Percentiles rank a stretch among this genome's conserved stretches.
Evolutionary conservation across 2,797 vertebrate species (phyloP).

Genomic region (Thunnus albacares): DNA sequence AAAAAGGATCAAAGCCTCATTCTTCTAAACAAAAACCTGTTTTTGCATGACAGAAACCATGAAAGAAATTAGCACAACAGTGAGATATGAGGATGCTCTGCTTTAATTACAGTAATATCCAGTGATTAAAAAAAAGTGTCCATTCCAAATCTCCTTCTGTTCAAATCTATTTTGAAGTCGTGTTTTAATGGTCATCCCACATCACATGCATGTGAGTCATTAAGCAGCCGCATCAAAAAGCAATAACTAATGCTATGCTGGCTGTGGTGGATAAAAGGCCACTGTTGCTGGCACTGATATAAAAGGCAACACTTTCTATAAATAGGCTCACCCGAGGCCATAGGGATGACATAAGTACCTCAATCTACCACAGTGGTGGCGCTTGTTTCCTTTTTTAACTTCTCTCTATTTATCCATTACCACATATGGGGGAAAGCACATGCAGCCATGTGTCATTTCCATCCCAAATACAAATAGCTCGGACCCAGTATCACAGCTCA

Average conservation of each 20-base stretch:
- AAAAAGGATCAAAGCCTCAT: slow-evolving; percentile 10
- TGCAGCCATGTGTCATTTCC: slow-evolving; percentile 47
- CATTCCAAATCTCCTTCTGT: neutral
- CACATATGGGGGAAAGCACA: slow-evolving; percentile 63
- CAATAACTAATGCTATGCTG: slow-evolving; percentile 51
- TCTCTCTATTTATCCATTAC: slow-evolving; percentile 69
- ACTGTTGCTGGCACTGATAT: slow-evolving; percentile 75
- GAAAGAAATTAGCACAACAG: slow-evolving; percentile 14
- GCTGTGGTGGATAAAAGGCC: slow-evolving; percentile 65
- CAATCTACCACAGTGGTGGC: slow-evolving; percentile 56
- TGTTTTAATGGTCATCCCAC: slow-evolving; percentile 49
- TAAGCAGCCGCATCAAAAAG: slow-evolving; percentile 64
- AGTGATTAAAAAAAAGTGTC: slow-evolving; percentile 1
- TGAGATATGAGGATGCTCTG: neutral
- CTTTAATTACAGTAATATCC: slow-evolving; percentile 1
- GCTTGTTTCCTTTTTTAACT: slow-evolving; percentile 73
- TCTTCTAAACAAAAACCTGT: slow-evolving; percentile 3
- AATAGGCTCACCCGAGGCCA: slow-evolving; percentile 74
- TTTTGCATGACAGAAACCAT: slow-evolving; percentile 16
- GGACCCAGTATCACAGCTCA: slow-evolving; percentile 20
- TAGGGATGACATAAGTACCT: slow-evolving; percentile 76
- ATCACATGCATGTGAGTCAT: slow-evolving; percentile 55
- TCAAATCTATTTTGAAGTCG: slow-evolving; percentile 50
- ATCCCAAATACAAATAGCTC: slow-evolving; percentile 49
- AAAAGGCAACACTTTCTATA: slow-evolving; percentile 79